Conservation (phyloP, 2,113 vertebrate species). For the Chionomys nivalis region DNA sequence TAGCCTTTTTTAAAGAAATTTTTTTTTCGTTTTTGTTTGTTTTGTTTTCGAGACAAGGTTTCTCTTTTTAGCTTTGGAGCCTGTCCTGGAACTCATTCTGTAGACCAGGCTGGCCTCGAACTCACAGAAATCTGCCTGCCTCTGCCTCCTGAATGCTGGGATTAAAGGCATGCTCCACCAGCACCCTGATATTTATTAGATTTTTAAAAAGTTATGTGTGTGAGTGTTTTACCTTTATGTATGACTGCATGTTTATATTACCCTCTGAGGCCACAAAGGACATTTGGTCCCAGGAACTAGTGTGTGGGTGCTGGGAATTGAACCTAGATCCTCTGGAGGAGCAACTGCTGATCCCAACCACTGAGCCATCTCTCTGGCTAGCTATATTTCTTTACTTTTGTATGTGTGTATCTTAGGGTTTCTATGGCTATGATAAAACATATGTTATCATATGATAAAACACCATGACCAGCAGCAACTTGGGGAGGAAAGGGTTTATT, state of each 20-base stretch:
- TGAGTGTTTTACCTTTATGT: neutral
- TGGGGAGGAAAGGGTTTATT: neutral
- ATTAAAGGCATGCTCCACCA: neutral
- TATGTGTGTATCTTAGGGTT: neutral
- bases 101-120: neutral
- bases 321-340: neutral
- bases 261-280: neutral
- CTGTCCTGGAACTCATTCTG: neutral
- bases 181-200: neutral
- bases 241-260: neutral
- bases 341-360: neutral
- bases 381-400: neutral
- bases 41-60: neutral
- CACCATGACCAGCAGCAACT: neutral
- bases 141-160: neutral
- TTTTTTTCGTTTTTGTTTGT: too few relatives aligned
- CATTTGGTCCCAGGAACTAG: neutral
- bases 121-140: neutral
- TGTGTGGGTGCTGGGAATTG: neutral
- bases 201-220: neutral
- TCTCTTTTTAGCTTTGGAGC: neutral
- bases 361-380: neutral
- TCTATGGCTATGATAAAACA: neutral
- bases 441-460: neutral
- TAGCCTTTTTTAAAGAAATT: neutral